Evolutionary conservation across 1,140 invertebrate species (phyloP).

Genomic region (Melanaphis sacchari): DNA sequence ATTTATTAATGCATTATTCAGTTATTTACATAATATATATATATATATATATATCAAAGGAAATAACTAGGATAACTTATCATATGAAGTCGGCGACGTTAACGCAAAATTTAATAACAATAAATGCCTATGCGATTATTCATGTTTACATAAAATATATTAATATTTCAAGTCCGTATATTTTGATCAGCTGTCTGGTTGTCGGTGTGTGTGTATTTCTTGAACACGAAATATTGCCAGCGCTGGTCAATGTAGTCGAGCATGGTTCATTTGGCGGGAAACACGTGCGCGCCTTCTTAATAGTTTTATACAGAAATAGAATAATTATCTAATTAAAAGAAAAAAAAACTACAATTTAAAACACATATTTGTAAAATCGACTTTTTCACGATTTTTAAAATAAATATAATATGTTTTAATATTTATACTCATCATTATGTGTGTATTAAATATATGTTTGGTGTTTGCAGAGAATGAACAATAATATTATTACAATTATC

Average conservation of each 20-base stretch:
- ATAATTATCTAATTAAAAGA: not conserved
- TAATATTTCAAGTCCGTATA: not conserved
- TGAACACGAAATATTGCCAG: not conserved
- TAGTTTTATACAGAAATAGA: not conserved
- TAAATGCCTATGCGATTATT: not conserved
- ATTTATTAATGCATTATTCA: no score
- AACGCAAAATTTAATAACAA: not conserved
- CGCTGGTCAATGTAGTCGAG: not conserved
- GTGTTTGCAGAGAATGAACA: no score
- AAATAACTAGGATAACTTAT: not conserved
- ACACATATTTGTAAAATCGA: no score
- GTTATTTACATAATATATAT: no score
- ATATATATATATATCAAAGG: no score
- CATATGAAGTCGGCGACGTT: not conserved
- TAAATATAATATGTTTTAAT: no score
- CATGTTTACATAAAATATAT: not conserved
- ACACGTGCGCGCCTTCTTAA: not conserved
- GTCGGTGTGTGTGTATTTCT: not conserved
- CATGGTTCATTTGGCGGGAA: not conserved
- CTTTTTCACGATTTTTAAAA: no score
- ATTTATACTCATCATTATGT: no score
- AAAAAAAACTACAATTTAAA: no score
- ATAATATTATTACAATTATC: no score
- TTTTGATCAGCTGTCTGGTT: not conserved
- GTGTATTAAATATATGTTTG: no score